phyloP scores from a whole-genome alignment of 1,140 invertebrate species.

The Telenomus remus region DNA sequence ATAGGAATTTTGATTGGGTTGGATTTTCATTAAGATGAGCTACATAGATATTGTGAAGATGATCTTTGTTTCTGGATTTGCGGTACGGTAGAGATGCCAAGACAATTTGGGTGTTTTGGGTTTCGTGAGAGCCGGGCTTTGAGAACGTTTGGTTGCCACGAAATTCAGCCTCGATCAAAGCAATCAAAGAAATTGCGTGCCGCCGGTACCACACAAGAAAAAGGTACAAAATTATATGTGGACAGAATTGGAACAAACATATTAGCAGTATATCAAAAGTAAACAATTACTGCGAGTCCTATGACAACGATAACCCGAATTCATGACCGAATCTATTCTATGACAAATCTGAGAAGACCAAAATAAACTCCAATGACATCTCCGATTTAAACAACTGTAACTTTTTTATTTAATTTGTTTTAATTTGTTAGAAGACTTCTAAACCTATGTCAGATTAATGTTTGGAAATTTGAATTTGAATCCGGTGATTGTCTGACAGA shows the following conservation, averaged over 20 bases:
- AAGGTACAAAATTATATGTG: conserved; percentile 35
- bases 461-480: too few species aligned
- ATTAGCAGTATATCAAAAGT: background rate
- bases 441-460: too few species aligned
- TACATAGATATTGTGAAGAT: too few species aligned
- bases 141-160: conserved; percentile 19
- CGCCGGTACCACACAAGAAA: conserved; percentile 51
- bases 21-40: too few species aligned
- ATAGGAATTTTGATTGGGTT: too few species aligned
- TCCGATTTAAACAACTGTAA: too few species aligned
- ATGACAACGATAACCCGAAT: background rate
- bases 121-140: conserved; percentile 23
- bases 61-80: too few species aligned
- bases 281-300: conserved; percentile 23
- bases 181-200: conserved; percentile 50
- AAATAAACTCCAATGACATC: too few species aligned
- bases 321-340: background rate
- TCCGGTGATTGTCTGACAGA: too few species aligned
- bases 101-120: conserved; percentile 30
- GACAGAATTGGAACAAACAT: conserved; percentile 31
- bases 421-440: too few species aligned
- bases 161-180: conserved; percentile 36
- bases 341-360: too few species aligned
- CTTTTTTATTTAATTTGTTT: too few species aligned
- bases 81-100: background rate